Percentiles rank a stretch among this genome's conserved stretches.
Conservation (phyloP, 2,888 invertebrate species). For the Cerastis rubricosa region DNA sequence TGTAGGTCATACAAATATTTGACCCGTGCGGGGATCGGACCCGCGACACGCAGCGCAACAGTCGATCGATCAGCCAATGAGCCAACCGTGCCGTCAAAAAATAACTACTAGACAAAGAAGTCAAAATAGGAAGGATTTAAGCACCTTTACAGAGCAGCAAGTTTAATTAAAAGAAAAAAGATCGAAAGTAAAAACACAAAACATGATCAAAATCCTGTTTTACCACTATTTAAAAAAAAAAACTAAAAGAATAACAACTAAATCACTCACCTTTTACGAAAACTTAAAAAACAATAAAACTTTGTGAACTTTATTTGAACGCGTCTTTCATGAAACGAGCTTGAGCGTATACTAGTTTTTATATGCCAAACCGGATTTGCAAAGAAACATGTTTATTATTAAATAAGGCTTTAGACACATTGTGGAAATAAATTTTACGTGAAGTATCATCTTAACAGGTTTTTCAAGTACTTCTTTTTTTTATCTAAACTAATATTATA, state of each 20-base stretch:
- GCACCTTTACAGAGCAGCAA: neutral
- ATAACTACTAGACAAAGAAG: neutral
- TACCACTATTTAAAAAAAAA: neutral
- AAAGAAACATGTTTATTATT: neutral
- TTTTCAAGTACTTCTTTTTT: neutral
- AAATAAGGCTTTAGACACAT: slow-evolving; percentile 1
- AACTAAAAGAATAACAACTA: neutral
- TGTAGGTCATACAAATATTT: too few species aligned
- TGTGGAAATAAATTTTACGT: slow-evolving; percentile 5
- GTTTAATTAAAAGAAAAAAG: neutral
- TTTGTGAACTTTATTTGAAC: neutral
- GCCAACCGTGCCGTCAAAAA: too few species aligned
- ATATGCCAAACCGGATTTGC: slow-evolving; percentile 27
- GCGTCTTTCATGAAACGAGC: neutral
- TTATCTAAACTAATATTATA: too few species aligned
- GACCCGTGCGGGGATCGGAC: too few species aligned
- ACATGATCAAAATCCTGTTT: neutral
- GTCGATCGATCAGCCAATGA: too few species aligned
- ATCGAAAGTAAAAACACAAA: neutral
- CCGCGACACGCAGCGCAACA: too few species aligned
- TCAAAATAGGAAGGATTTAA: neutral
- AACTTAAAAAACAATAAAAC: neutral
- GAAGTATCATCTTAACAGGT: slow-evolving; percentile 8
- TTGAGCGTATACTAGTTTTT: neutral
- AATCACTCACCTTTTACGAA: slow-evolving; percentile 21